Percentiles rank a stretch among this genome's conserved stretches.
These are phyloP conservation scores for Eumaeus atala DNA, from an alignment of 1,140 invertebrate species.

Conservation along the genomic window DNA sequence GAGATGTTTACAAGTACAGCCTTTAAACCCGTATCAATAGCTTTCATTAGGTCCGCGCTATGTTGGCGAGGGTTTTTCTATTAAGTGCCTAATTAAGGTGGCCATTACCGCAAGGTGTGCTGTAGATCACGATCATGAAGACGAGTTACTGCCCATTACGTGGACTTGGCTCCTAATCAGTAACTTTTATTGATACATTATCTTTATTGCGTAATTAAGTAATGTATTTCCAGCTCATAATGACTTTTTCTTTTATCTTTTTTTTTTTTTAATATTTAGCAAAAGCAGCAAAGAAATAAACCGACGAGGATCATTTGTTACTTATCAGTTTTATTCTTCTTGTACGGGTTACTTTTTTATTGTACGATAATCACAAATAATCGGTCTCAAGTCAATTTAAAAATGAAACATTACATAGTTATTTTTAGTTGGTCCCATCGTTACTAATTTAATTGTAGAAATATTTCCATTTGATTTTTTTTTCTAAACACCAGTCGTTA, in stretches of 20 bases:
- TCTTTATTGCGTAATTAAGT: constrained; percentile 12
- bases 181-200: constrained; percentile 24
- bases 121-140: constrained; percentile 28
- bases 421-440: too few relatives aligned
- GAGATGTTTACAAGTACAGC: neutral
- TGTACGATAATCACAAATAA: too few relatives aligned
- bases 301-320: too few relatives aligned
- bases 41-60: constrained; percentile 22
- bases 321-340: too few relatives aligned
- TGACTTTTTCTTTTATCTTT: neutral
- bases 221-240: neutral
- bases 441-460: too few relatives aligned
- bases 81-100: constrained; percentile 44
- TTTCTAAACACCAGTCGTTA: too few relatives aligned
- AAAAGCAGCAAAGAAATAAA: too few relatives aligned
- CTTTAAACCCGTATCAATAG: neutral
- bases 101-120: constrained; percentile 26
- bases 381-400: too few relatives aligned
- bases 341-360: too few relatives aligned
- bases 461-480: too few relatives aligned
- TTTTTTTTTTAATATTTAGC: too few relatives aligned
- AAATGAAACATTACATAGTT: too few relatives aligned
- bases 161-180: constrained; percentile 23
- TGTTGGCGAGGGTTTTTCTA: constrained; percentile 34
- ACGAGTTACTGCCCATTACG: constrained; percentile 31